A percentile compares a stretch with the other conserved stretches of the same genome.
Evolutionary conservation across 2,888 invertebrate genomes (phyloP).

Genomic region (Acrocyrtus sp.): DNA sequence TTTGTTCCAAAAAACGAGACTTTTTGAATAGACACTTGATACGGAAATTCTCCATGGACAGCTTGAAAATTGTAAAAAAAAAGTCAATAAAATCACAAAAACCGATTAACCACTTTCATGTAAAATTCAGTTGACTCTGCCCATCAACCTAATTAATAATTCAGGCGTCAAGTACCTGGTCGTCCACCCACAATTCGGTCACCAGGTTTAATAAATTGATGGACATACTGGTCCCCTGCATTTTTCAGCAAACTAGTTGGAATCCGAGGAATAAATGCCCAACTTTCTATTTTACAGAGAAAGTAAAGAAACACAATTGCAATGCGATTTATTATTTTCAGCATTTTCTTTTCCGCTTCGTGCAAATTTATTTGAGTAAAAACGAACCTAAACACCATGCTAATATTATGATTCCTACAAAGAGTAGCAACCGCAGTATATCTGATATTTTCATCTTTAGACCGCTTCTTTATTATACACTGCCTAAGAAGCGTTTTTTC

Average conservation of each 20-base stretch:
- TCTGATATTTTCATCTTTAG: conserved; percentile 29
- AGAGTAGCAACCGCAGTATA: conserved; percentile 6
- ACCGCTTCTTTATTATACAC: background rate
- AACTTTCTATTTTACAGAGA: conserved; percentile 19
- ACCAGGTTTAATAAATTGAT: conserved; percentile 53
- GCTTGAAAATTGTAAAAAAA: conserved; percentile 29
- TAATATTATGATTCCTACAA: conserved; percentile 28
- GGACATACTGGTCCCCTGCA: conserved; percentile 36
- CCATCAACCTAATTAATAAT: no score
- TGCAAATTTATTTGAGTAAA: background rate
- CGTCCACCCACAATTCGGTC: conserved; percentile 60
- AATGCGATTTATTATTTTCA: background rate
- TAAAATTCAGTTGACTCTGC: no score
- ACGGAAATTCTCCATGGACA: conserved; percentile 59
- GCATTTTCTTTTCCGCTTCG: background rate
- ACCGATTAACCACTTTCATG: no score
- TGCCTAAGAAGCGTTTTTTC: no score
- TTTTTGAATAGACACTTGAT: conserved; percentile 60
- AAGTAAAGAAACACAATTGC: background rate
- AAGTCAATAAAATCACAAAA: no score
- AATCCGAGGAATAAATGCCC: conserved; percentile 46
- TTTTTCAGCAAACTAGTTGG: conserved; percentile 37
- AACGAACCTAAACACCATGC: conserved; percentile 34
- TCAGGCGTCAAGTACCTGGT: conserved; percentile 22
- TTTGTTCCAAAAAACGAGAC: conserved; percentile 59